These are phyloP conservation scores for Formica selysi DNA, from an alignment of 1,140 invertebrate species.

Conservation along the genomic window DNA sequence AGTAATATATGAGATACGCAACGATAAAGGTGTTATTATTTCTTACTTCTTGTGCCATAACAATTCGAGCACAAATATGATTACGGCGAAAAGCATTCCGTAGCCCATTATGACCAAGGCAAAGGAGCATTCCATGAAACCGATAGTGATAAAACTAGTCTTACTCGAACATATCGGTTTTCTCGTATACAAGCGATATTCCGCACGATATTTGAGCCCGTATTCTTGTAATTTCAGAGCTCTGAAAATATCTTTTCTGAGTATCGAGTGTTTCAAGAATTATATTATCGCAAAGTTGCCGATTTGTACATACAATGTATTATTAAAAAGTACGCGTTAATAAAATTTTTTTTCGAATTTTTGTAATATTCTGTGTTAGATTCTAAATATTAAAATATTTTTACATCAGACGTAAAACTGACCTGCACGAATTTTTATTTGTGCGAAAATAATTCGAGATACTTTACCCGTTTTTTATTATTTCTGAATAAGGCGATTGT, in stretches of 20 bases:
- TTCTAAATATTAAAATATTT: too few relatives aligned
- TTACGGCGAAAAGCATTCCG: conserved; percentile 59
- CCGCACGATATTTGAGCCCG: conserved; percentile 88
- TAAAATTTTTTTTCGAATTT: too few relatives aligned
- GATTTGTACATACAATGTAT: too few relatives aligned
- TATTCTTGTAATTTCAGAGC: conserved; percentile 88
- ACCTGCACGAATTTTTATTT: neutral
- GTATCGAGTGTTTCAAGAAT: too few relatives aligned
- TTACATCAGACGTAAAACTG: too few relatives aligned
- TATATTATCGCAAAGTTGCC: too few relatives aligned
- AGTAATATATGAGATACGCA: neutral
- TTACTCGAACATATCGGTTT: conserved; percentile 87
- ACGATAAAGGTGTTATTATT: neutral
- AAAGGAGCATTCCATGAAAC: conserved; percentile 87
- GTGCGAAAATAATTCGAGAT: neutral
- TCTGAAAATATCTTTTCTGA: conserved; percentile 77
- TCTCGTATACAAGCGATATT: conserved; percentile 87
- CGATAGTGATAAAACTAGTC: conserved; percentile 87
- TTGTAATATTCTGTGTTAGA: too few relatives aligned
- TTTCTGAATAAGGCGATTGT: conserved; percentile 88
- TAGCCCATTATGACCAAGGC: conserved; percentile 77
- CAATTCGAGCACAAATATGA: conserved; percentile 46
- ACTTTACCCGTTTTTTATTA: conserved; percentile 88
- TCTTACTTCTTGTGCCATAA: conserved; percentile 58
- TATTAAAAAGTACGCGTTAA: too few relatives aligned